Base-by-base conservation (phyloP, 2,113 vertebrate genomes). In the Synchiropus splendidus region DNA sequence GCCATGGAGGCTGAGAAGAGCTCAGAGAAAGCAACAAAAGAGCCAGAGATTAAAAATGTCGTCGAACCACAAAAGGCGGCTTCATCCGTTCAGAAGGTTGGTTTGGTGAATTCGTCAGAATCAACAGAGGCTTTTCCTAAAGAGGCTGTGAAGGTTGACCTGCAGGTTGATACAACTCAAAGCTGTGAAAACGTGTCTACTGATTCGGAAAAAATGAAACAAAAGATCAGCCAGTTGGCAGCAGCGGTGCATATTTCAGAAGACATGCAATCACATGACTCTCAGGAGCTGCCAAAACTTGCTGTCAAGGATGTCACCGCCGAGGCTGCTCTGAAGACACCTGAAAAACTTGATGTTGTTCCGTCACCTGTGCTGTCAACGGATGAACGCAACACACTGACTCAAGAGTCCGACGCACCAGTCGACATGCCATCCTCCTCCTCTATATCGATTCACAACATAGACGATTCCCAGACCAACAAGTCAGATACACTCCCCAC, bases 131-230 rank as follows among this genome's bases (percentile, higher is more conserved):
- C 35, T 18, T n/a, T 5, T 15, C 15, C 39, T 39, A 44, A 45
- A 16, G 51, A 45, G 39, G 47, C 51, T 17, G 49, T 35, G 9
- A 36, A 6, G 15, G 8, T 14, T 42, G 40, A 45, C 13, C 47
- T 35, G 9, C 34, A 6, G 15, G 8, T 14, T 42, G 40, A 45
- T 14, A 6, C 10, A 10, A 12, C 35, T 11, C 34, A 57, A 34
- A 56, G 36, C 16, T 36, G 35, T 42, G 36, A 52, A 44, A 16
- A 39, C 18, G 42, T 47, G 43, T 71, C 50, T 17, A 50, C 64
- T 18, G 81, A 88, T 69, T 49, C 75, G n/a, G 77, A 81, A 55
- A 85, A 80, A 33, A 81, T 46, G 5, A 50, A 77, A 21, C 10
- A 49, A 16, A 56, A 73, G 54, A 63, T 39, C 36, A 72, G 57